A percentile compares a stretch with the other conserved stretches of the same genome.
Evolutionary conservation across 2,888 invertebrate genomes (phyloP).

Genomic region (Ditylenchus weischeri): DNA sequence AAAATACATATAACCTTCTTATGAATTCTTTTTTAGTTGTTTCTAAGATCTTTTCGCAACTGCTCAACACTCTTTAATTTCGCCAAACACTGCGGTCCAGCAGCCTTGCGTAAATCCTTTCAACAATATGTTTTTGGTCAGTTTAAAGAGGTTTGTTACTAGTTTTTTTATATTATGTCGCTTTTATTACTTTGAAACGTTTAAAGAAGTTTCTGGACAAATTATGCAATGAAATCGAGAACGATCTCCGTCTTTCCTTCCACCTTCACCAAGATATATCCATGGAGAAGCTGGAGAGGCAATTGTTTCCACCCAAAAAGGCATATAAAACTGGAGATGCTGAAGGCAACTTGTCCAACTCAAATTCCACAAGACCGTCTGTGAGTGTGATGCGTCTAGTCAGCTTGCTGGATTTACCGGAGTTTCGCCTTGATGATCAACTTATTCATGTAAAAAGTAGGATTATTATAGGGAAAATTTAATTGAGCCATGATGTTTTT

Average conservation of each 20-base stretch:
- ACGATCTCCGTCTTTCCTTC: constrained; percentile 83
- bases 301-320: constrained; percentile 58
- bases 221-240: constrained; percentile 82
- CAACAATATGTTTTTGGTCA: constrained; percentile 26
- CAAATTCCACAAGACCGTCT: neutral
- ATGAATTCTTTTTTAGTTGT: constrained; percentile 17
- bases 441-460: constrained; percentile 38
- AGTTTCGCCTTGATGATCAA: constrained; percentile 29
- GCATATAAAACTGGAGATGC: neutral
- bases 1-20: too few relatives aligned
- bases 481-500: constrained; percentile 11
- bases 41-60: constrained; percentile 25
- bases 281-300: constrained; percentile 61
- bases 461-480: constrained; percentile 30
- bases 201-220: constrained; percentile 33
- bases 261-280: constrained; percentile 70
- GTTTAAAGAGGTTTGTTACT: constrained; percentile 18
- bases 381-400: constrained; percentile 16
- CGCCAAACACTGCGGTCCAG: constrained; percentile 11
- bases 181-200: neutral
- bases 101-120: constrained; percentile 12
- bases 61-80: constrained; percentile 11
- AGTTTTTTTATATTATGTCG: neutral
- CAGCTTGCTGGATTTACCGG: constrained; percentile 26
- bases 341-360: neutral